These are phyloP conservation scores for Notiomystis cincta DNA, from an alignment of 2,113 vertebrate species.

Conservation along the genomic window DNA sequence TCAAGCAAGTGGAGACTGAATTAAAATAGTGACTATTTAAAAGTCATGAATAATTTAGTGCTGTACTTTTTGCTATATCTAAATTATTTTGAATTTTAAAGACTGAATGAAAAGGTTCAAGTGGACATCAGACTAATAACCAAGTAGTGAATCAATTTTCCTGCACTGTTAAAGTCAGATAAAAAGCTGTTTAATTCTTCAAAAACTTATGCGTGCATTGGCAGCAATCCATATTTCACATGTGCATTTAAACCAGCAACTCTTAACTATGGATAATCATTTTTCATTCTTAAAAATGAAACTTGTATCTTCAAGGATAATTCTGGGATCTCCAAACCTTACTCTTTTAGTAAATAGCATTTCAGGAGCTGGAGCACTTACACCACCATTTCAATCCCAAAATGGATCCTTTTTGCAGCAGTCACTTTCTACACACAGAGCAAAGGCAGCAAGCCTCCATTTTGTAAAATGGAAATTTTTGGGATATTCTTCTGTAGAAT, in stretches of 20 bases:
- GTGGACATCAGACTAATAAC: neutral
- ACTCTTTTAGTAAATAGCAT: neutral
- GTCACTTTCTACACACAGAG: fast-evolving
- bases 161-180: neutral
- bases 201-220: neutral
- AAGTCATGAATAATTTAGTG: neutral
- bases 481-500: neutral
- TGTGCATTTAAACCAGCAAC: neutral
- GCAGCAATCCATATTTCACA: neutral
- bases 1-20: neutral
- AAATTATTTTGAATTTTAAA: neutral
- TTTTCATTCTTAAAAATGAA: neutral
- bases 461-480: neutral
- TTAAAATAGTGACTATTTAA: neutral
- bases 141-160: neutral
- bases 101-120: neutral
- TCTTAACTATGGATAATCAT: neutral
- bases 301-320: neutral
- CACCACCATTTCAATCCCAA: neutral
- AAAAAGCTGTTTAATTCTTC: neutral
- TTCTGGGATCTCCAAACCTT: neutral
- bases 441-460: neutral
- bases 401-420: neutral
- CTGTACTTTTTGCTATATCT: neutral
- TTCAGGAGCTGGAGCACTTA: neutral